Evolutionary conservation across 2,113 vertebrate species (phyloP).

Genomic region (Orthochromis malagaraziensis): DNA sequence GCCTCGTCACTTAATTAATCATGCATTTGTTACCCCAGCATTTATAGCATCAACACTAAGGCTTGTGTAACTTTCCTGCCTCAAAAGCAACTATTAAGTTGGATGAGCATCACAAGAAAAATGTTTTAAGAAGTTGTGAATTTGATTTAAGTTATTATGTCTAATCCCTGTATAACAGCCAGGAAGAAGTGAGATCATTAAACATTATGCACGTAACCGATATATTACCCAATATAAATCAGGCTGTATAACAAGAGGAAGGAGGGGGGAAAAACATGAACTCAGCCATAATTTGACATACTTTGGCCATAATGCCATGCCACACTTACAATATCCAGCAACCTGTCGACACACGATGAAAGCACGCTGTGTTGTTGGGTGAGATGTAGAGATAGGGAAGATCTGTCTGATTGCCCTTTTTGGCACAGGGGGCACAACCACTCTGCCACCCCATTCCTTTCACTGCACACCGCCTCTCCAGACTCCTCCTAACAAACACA

Average conservation of each 20-base stretch:
- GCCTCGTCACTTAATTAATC: not conserved
- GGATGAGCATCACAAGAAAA: not conserved
- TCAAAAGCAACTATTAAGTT: not conserved
- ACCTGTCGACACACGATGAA: conserved; percentile 69
- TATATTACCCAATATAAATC: not conserved
- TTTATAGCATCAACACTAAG: not conserved
- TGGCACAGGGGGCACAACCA: conserved; percentile 76
- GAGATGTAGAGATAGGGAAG: conserved; percentile 69
- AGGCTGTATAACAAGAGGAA: not conserved
- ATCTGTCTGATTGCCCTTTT: conserved; percentile 62
- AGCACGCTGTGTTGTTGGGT: conserved; percentile 74
- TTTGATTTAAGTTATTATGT: not conserved
- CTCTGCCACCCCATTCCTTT: conserved; percentile 60
- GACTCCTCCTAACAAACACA: conserved; percentile 67
- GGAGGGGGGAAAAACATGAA: not conserved
- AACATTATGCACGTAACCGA: not conserved
- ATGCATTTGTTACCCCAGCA: not conserved
- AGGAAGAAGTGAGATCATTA: not conserved
- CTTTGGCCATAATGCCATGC: not conserved
- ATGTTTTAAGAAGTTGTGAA: not conserved
- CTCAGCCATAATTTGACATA: not conserved
- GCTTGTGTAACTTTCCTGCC: not conserved
- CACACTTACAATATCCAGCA: conserved; percentile 73
- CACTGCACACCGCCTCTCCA: conserved; percentile 66
- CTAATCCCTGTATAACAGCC: not conserved